Evolutionary conservation across 2,797 vertebrate species (phyloP).

Genomic region (Catostomus latipinnis): DNA sequence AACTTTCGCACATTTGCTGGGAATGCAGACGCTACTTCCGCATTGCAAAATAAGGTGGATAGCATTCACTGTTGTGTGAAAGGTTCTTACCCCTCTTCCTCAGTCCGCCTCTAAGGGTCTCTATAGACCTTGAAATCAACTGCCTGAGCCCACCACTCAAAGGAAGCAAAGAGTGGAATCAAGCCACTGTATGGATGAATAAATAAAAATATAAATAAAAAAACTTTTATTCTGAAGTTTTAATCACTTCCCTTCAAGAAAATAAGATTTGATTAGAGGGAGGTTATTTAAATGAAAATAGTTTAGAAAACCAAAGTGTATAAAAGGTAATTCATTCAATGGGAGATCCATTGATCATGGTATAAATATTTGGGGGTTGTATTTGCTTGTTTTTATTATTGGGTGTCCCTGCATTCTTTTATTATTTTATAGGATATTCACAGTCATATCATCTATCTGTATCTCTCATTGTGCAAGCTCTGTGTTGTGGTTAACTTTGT

Average conservation of each 20-base stretch:
- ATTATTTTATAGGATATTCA: background rate
- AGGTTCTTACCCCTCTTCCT: slow-evolving; percentile 26
- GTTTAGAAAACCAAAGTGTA: background rate
- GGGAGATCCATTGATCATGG: too few species aligned
- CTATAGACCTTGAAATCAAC: slow-evolving; percentile 41
- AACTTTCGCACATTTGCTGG: too few species aligned
- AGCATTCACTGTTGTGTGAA: background rate
- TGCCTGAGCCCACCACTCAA: slow-evolving; percentile 15
- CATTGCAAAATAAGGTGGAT: too few species aligned
- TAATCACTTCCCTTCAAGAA: background rate
- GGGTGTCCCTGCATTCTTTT: background rate
- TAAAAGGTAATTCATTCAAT: background rate
- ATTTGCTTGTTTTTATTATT: too few species aligned
- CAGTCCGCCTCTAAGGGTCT: slow-evolving; percentile 52
- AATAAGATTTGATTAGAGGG: background rate
- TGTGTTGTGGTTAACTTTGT: background rate
- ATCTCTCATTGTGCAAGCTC: background rate
- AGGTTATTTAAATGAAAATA: background rate
- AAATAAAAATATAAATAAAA: background rate
- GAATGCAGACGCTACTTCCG: too few species aligned
- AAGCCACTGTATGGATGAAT: background rate
- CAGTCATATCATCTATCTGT: background rate
- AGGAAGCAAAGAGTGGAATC: background rate
- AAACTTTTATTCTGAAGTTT: background rate
- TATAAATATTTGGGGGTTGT: too few species aligned